phyloP scores from a whole-genome alignment of 2,113 vertebrate genomes.

The Thamnaconus septentrionalis region DNA sequence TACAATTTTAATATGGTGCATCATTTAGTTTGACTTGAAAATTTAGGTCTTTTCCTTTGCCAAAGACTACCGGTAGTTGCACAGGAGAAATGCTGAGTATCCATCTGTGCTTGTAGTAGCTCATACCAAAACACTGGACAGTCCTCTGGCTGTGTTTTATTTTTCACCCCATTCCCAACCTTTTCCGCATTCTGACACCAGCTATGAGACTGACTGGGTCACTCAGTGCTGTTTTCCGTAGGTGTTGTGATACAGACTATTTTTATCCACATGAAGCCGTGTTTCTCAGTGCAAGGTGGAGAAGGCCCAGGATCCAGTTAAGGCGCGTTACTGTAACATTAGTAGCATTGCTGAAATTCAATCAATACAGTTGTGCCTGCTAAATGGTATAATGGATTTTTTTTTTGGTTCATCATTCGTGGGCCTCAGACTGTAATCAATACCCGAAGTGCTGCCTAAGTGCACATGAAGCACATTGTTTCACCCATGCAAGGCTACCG shows the following conservation, averaged over 20 bases:
- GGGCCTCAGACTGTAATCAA: slow-evolving; percentile 71
- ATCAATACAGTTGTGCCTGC: slow-evolving; percentile 73
- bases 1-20: no score
- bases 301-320: slow-evolving; percentile 49
- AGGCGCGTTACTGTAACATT: slow-evolving; percentile 64
- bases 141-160: no score
- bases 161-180: no score
- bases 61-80: no score
- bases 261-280: slow-evolving; percentile 39
- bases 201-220: slow-evolving; percentile 21
- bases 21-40: no score
- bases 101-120: no score
- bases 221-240: slow-evolving; percentile 27
- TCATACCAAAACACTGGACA: no score
- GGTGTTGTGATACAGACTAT: slow-evolving; percentile 51
- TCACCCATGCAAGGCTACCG: slow-evolving; percentile 47
- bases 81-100: no score
- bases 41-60: no score
- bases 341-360: slow-evolving; percentile 67
- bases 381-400: slow-evolving; percentile 79
- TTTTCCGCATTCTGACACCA: slow-evolving; percentile 8
- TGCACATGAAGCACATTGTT: slow-evolving; percentile 67
- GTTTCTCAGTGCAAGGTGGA: slow-evolving; percentile 54
- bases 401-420: slow-evolving; percentile 59
- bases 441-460: slow-evolving; percentile 75